Conservation (phyloP, 1,140 invertebrate species). For the Chrysomallon squamiferum region DNA sequence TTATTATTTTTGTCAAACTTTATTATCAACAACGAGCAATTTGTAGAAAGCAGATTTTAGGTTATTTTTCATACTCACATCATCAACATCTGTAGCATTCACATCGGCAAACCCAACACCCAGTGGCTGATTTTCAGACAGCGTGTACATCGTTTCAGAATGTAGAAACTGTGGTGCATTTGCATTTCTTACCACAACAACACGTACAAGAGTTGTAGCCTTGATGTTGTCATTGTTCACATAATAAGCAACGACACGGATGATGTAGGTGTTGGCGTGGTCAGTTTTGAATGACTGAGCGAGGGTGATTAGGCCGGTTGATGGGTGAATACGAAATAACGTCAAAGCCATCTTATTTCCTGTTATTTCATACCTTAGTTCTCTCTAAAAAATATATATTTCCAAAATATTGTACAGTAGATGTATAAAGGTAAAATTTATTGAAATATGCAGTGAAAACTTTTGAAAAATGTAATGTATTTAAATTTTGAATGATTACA, state of each 20-base stretch:
- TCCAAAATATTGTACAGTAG: too few species aligned
- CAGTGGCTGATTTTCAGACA: slow-evolving; percentile 76
- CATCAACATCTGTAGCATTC: slow-evolving; percentile 67
- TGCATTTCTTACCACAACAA: slow-evolving; percentile 33
- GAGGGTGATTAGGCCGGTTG: slow-evolving; percentile 21
- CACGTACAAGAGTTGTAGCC: slow-evolving; percentile 21
- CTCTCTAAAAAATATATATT: slow-evolving; percentile 17
- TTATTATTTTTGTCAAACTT: too few species aligned
- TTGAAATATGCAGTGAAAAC: too few species aligned
- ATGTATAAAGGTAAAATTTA: too few species aligned
- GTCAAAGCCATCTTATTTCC: slow-evolving; percentile 28
- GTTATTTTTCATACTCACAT: too few species aligned
- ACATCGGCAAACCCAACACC: slow-evolving; percentile 60
- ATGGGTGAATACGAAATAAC: slow-evolving; percentile 25
- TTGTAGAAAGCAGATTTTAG: too few species aligned
- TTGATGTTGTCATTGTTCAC: slow-evolving; percentile 82
- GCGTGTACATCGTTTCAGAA: slow-evolving; percentile 79
- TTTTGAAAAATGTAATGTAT: too few species aligned
- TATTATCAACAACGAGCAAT: too few species aligned
- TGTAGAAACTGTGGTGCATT: slow-evolving; percentile 60
- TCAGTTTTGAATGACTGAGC: slow-evolving; percentile 22
- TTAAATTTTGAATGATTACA: too few species aligned
- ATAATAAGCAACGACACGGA: slow-evolving; percentile 29
- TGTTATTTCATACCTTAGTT: slow-evolving; percentile 32
- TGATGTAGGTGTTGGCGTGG: slow-evolving; percentile 20